Percentiles rank a stretch among this genome's conserved stretches.
Conservation (phyloP, 1,140 invertebrate genomes). For the Zeugodacus cucurbitae region DNA sequence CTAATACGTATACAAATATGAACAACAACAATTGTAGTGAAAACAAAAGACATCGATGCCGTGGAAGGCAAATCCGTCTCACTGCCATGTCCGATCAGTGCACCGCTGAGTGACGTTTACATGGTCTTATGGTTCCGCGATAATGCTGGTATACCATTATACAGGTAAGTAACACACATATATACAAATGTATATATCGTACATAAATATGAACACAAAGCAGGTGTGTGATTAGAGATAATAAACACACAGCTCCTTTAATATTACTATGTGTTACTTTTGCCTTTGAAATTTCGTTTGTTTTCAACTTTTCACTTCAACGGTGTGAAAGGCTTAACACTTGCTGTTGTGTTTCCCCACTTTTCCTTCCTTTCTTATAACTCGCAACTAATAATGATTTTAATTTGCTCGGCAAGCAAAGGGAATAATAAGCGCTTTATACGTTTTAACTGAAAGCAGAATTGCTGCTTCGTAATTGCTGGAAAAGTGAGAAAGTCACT, state of each 20-base stretch:
- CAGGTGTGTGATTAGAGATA: neutral
- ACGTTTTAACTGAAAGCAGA: neutral
- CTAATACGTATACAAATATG: neutral
- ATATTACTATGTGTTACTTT: neutral
- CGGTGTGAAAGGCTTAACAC: neutral
- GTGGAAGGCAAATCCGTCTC: constrained; percentile 85
- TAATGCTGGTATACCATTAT: constrained; percentile 84
- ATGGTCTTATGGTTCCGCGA: constrained; percentile 93
- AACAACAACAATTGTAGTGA: constrained; percentile 66
- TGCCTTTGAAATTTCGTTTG: neutral
- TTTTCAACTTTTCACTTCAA: neutral
- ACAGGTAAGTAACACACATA: constrained; percentile 74
- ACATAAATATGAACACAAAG: neutral
- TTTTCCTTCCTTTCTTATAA: neutral
- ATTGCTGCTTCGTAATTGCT: constrained; percentile 9
- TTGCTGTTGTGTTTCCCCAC: neutral
- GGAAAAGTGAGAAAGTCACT: neutral
- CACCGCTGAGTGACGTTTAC: constrained; percentile 83
- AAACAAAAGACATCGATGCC: constrained; percentile 80
- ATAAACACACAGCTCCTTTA: neutral
- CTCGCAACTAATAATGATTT: neutral
- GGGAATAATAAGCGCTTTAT: neutral
- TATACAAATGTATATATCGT: neutral
- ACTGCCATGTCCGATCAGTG: constrained; percentile 85
- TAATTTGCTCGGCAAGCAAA: neutral